phyloP scores from a whole-genome alignment of 2,888 invertebrate species.

The Drosophila anomelani region DNA sequence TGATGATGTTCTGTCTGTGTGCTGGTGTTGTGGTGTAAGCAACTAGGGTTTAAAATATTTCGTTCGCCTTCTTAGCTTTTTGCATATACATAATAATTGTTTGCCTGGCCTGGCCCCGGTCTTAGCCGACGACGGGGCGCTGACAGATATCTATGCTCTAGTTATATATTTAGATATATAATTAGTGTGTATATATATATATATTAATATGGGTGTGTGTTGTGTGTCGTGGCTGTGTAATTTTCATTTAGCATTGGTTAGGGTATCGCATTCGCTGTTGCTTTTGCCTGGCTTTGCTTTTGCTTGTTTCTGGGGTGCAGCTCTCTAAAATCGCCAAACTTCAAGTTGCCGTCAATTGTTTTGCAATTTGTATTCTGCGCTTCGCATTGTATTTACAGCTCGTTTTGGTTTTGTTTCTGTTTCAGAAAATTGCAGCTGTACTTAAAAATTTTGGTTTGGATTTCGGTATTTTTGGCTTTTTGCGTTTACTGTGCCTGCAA shows the following conservation, averaged over 20 bases:
- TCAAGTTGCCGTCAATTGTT: constrained; percentile 63
- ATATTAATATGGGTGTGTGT: constrained; percentile 24
- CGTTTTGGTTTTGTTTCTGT: constrained; percentile 65
- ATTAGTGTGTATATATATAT: constrained; percentile 32
- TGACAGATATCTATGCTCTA: constrained; percentile 47
- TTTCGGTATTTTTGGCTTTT: constrained; percentile 50
- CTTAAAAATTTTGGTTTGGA: constrained; percentile 60
- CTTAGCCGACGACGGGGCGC: constrained; percentile 30
- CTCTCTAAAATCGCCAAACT: constrained; percentile 63
- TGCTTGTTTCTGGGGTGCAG: constrained; percentile 53
- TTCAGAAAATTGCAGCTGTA: constrained; percentile 70
- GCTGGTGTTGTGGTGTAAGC: constrained; percentile 46
- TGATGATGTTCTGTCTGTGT: constrained; percentile 28
- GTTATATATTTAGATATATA: constrained; percentile 47
- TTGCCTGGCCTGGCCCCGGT: constrained; percentile 28
- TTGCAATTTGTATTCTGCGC: constrained; percentile 59
- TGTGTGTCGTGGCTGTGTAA: constrained; percentile 27
- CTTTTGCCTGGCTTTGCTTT: constrained; percentile 20
- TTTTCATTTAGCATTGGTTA: constrained; percentile 39
- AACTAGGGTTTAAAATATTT: constrained; percentile 59
- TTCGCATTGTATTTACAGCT: constrained; percentile 79
- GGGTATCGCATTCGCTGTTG: constrained; percentile 52
- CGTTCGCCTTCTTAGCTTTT: constrained; percentile 43
- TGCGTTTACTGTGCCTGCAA: constrained; percentile 85
- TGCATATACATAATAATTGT: constrained; percentile 49